These are phyloP conservation scores for Silurus meridionalis DNA, from an alignment of 2,113 vertebrate genomes.

Conservation along the genomic window DNA sequence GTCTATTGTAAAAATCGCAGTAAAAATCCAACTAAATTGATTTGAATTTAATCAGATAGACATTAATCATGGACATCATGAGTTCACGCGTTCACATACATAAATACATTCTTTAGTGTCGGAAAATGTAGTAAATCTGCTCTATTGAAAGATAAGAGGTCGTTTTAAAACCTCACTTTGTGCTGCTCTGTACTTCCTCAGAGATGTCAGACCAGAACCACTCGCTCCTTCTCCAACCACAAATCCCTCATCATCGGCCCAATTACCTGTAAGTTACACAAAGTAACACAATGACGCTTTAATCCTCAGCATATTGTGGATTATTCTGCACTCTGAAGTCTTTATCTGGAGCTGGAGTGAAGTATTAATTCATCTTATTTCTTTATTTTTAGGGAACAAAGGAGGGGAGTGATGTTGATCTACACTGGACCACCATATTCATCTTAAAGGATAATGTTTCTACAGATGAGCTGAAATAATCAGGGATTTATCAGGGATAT, in stretches of 20 bases:
- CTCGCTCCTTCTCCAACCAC: constrained; percentile 36
- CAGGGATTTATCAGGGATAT: neutral
- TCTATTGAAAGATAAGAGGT: neutral
- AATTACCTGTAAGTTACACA: constrained; percentile 35
- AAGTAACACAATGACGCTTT: neutral
- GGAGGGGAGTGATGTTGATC: neutral
- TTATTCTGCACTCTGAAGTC: neutral
- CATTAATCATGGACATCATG: too few species aligned
- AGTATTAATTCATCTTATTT: neutral
- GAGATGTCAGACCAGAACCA: constrained; percentile 28
- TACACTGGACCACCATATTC: neutral
- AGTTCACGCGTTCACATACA: too few species aligned
- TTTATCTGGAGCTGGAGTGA: neutral
- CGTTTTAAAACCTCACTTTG: neutral
- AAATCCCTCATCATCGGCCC: constrained; percentile 34
- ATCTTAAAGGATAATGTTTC: neutral
- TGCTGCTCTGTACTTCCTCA: neutral
- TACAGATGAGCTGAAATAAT: neutral
- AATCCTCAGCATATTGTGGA: neutral
- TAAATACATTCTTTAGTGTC: too few species aligned
- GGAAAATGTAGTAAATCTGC: too few species aligned
- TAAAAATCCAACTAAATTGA: too few species aligned
- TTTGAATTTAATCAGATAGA: too few species aligned
- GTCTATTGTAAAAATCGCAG: too few species aligned
- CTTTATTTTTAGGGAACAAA: constrained; percentile 28